Evolutionary conservation across 2,113 vertebrate species (phyloP), one percentile per base, ranked within the genome.

Genomic region (human (Homo sapiens)): DNA sequence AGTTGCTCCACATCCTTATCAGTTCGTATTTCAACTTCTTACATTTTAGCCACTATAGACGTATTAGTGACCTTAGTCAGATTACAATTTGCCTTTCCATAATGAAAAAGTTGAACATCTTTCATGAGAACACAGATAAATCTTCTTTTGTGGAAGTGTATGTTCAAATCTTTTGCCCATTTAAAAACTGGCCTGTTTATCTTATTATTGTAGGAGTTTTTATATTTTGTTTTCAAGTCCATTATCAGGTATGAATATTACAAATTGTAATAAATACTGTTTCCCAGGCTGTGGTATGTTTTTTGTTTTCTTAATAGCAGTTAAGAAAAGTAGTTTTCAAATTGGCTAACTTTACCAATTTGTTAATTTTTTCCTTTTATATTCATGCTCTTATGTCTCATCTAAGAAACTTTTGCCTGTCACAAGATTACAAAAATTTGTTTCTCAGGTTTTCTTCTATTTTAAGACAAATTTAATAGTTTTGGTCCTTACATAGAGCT

Each of bases 211-310:
- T 2, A 92, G 27, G 14, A 80, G 7, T 30, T 80, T 94, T 20
- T n/a, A 72, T 59, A 90, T 76, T 75, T 59, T 97, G 32, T 68
- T 90, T 93, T 70, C 52, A 95, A 57, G 32, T 72, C 43, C 25
- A 94, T 94, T 96, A 89, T n/a, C 57, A 89, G 23, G 35, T 84
- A 92, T 85, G 4, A 64, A 11, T 95, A 94, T 90, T 38, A 86
- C 16, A 94, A 94, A 93, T 64, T 73, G 52, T 81, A 79, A 88
- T 12, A 93, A 76, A 95, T 50, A 76, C 16, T 72, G 20, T 52
- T 90, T 59, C 38, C 35, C 55, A 90, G 50, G 16, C 14, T 81
- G 2, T 80, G 38, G 20, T 72, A 91, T 93, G 30, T 4, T 61
- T 80, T 97, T 6, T 38, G 2, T 68, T 75, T 84, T 82, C 40